Evolutionary conservation across 2,113 vertebrate genomes (phyloP).

Genomic region (Bambusicola thoracicus): DNA sequence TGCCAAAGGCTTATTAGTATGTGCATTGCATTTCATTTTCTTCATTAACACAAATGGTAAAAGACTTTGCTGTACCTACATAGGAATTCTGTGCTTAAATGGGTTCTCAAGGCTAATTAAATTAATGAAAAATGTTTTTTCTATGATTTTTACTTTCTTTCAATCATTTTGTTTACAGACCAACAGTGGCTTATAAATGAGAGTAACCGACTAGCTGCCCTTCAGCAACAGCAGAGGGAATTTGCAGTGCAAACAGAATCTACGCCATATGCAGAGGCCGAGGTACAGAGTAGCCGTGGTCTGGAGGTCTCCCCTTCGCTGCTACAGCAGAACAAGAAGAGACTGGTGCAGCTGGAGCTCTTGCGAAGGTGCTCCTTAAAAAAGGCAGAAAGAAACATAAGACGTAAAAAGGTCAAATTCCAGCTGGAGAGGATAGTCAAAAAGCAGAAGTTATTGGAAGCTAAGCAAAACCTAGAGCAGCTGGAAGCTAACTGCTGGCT

Average conservation of each 20-base stretch:
- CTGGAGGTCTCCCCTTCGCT: constrained; percentile 31
- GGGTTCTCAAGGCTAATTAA: neutral
- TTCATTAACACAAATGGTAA: neutral
- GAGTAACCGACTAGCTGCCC: constrained; percentile 76
- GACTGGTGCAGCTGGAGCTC: constrained; percentile 83
- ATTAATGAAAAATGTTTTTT: neutral
- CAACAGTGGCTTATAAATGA: constrained; percentile 87
- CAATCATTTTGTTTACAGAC: constrained; percentile 79
- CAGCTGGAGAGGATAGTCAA: constrained; percentile 88
- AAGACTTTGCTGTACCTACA: too few relatives aligned
- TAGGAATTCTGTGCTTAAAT: neutral
- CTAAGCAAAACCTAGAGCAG: constrained; percentile 85
- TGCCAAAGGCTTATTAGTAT: neutral
- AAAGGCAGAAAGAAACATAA: constrained; percentile 80
- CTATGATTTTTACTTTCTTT: constrained; percentile 22
- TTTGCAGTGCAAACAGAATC: constrained; percentile 83
- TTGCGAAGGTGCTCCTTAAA: constrained; percentile 79
- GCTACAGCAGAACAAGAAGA: constrained; percentile 79
- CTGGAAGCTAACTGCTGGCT: constrained; percentile 79
- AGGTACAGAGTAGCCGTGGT: constrained; percentile 57
- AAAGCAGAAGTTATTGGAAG: constrained; percentile 87
- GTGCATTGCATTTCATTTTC: neutral
- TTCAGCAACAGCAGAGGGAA: constrained; percentile 75
- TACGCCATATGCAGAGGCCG: constrained; percentile 29
- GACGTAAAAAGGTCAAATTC: constrained; percentile 82